Base-by-base conservation (phyloP, 2,797 vertebrate species). In the Melanitta fusca region DNA sequence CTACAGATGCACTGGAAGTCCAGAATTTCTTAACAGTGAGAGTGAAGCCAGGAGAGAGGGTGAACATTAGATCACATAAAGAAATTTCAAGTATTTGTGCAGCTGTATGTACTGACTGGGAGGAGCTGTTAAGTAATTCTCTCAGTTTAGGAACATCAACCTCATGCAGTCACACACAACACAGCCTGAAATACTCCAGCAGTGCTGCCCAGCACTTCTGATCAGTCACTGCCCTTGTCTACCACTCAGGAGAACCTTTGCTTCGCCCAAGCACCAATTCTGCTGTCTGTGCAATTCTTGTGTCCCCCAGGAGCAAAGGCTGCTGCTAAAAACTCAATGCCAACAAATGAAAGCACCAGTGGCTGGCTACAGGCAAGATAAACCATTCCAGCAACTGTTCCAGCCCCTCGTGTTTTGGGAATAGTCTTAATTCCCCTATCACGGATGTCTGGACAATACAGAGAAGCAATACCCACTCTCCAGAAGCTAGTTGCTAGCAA, bases 391-490 rank as follows among this genome's bases (percentile, higher is more conserved):
- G 65, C 47, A 79, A 19, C 54, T 81, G 45, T 24, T 84, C 32
- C 41, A 86, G 41, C 15, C 32, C 16, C 25, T 28, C 47, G 4
- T 9, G 6, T 39, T 77, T 70, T 22, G 24, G 17, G 19, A 20
- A 36, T 10, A 43, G n/a, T 18, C 49, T 79, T 39, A 75, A 80
- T 28, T 72, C 6, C 36, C 22, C 15, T 14, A 60, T 43, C 5
- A 32, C 10, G 12, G 16, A 47, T 1, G 3, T 36, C 27, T 0
- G 73, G 14, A 4, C 4, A 34, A 13, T 53, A 74, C 2, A 4
- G 11, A 87, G 21, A 73, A 60, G 24, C 1, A 0, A 34, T 7
- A 14, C 43, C 77, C 65, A 21, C 10, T 51, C 49, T 21, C 10
- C 32, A 32, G 36, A 60, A 32, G 9, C n/a, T 64, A n/a, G 18